A percentile compares a stretch with the other conserved stretches of the same genome.
These are phyloP conservation scores for Gobio gobio DNA, from an alignment of 2,113 vertebrate genomes.

Conservation along the genomic window DNA sequence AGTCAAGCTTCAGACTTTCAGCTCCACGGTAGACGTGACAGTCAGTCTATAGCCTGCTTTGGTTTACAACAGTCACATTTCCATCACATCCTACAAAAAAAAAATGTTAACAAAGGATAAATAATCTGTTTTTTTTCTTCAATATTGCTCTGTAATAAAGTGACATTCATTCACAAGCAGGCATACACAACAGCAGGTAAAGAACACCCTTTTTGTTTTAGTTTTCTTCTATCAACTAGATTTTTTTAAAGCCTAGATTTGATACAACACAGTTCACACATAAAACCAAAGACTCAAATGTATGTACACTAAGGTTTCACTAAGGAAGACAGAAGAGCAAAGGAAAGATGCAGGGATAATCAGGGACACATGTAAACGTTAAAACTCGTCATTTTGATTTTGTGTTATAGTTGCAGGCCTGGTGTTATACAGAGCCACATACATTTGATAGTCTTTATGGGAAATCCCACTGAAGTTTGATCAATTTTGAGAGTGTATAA, in stretches of 20 bases:
- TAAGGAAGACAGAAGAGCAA: constrained; percentile 73
- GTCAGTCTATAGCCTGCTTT: constrained; percentile 16
- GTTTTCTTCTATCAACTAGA: constrained; percentile 39
- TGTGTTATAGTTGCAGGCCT: constrained; percentile 38
- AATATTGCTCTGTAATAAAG: constrained; percentile 74
- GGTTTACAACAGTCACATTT: constrained; percentile 18
- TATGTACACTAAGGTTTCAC: constrained; percentile 74
- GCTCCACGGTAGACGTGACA: background rate
- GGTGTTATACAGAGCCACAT: constrained; percentile 34
- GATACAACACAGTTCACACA: constrained; percentile 74
- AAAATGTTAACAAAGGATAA: constrained; percentile 7
- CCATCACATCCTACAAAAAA: background rate
- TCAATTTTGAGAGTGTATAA: background rate
- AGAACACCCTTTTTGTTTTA: constrained; percentile 61
- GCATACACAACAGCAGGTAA: constrained; percentile 70
- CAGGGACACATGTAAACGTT: constrained; percentile 36
- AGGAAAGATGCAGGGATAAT: constrained; percentile 48
- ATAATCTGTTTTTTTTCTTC: constrained; percentile 55
- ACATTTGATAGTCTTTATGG: constrained; percentile 13
- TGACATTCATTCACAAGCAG: constrained; percentile 78
- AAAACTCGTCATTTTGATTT: background rate
- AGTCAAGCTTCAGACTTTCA: background rate
- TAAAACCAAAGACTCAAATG: constrained; percentile 63
- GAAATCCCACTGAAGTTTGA: constrained; percentile 10
- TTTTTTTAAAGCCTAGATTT: constrained; percentile 69